Percentiles rank a stretch among this genome's conserved stretches.
Evolutionary conservation across 2,888 invertebrate species (phyloP).

Genomic region (Tinea pellionella): DNA sequence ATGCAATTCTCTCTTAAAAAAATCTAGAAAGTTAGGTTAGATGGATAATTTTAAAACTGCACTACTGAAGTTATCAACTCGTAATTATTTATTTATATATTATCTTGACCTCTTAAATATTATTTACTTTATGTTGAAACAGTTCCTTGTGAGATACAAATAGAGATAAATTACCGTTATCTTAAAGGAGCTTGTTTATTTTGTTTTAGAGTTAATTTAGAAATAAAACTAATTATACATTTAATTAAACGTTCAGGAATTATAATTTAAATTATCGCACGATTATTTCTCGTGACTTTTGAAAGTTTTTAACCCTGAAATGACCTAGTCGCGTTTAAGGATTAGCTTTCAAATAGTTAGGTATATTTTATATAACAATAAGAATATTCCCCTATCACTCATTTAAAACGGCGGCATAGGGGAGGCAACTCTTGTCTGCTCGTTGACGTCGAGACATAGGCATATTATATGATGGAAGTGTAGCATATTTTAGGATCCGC

Average conservation of each 20-base stretch:
- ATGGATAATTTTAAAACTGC: not conserved
- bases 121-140: not conserved
- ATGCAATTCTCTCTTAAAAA: not conserved
- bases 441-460: too few relatives aligned
- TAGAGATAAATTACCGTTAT: not conserved
- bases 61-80: not conserved
- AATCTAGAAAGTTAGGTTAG: not conserved
- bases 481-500: too few relatives aligned
- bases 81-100: not conserved
- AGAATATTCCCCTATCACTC: too few relatives aligned
- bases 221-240: not conserved
- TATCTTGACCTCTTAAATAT: not conserved
- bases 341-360: too few relatives aligned
- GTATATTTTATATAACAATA: too few relatives aligned
- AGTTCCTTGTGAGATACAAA: not conserved
- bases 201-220: not conserved
- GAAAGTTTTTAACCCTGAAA: too few relatives aligned
- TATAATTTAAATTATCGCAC: too few relatives aligned
- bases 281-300: too few relatives aligned
- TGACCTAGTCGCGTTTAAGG: too few relatives aligned
- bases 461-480: too few relatives aligned
- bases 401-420: too few relatives aligned
- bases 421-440: too few relatives aligned
- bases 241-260: not conserved
- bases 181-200: not conserved